Conservation (phyloP, 2,888 invertebrate genomes). For the Hydropsyche betteni region DNA sequence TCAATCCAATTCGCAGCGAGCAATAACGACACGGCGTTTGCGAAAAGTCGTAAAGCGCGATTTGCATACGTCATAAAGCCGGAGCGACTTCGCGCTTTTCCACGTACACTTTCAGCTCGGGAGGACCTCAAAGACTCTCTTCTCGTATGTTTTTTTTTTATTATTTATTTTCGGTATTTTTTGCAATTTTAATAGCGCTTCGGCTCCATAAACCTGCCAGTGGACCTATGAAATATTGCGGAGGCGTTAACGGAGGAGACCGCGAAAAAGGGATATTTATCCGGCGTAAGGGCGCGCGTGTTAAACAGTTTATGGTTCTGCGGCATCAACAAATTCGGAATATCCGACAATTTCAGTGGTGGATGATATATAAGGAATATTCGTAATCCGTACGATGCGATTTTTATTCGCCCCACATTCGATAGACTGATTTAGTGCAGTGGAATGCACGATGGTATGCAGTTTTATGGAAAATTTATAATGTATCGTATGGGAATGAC, state of each 20-base stretch:
- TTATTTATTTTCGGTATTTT: neutral
- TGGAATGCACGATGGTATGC: too few species aligned
- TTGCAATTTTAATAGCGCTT: constrained; percentile 24
- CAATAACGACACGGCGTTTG: constrained; percentile 10
- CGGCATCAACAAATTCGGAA: constrained; percentile 20
- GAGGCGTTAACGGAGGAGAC: neutral
- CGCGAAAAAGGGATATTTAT: constrained; percentile 26
- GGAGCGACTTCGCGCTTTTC: neutral
- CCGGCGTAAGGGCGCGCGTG: constrained; percentile 2
- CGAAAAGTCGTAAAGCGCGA: constrained; percentile 29
- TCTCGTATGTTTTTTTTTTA: neutral
- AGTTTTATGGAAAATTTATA: too few species aligned
- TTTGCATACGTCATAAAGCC: constrained; percentile 35
- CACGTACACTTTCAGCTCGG: neutral
- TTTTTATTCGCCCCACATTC: too few species aligned
- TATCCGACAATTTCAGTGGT: neutral
- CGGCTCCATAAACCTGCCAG: constrained; percentile 33
- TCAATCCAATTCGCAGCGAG: constrained; percentile 6
- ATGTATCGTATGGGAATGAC: too few species aligned
- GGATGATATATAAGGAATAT: neutral
- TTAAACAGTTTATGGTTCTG: constrained; percentile 26
- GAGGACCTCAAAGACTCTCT: neutral
- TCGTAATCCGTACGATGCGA: too few species aligned
- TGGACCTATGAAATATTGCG: constrained; percentile 27
- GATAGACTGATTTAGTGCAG: too few species aligned